A percentile compares a stretch with the other conserved stretches of the same genome.
Conservation (phyloP, 2,888 invertebrate species). For the Cheilosia grossa region DNA sequence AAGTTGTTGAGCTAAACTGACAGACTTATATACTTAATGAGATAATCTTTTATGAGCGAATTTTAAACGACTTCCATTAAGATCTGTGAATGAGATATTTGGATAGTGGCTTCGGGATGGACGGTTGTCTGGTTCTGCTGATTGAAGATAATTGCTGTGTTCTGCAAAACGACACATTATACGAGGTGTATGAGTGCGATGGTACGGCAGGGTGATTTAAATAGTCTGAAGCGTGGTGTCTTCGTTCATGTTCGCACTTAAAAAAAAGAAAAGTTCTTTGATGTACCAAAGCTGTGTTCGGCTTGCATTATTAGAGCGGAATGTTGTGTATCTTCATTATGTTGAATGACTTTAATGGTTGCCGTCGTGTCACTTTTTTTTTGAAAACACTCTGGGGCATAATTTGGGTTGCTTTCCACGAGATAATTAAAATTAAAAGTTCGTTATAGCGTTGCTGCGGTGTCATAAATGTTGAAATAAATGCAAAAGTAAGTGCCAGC, state of each 20-base stretch:
- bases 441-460: no score
- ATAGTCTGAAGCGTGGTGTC: no score
- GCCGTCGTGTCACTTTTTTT: background rate
- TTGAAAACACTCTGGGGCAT: no score
- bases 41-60: constrained; percentile 28
- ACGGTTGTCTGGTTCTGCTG: constrained; percentile 14
- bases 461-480: no score
- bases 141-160: constrained; percentile 38
- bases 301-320: background rate
- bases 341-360: constrained; percentile 6
- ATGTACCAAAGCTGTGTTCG: background rate
- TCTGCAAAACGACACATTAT: constrained; percentile 22
- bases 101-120: background rate
- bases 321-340: constrained; percentile 3
- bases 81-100: constrained; percentile 29
- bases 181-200: no score
- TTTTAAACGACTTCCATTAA: constrained; percentile 28
- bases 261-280: background rate
- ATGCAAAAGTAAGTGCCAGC: no score
- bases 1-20: constrained; percentile 3
- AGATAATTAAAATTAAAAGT: no score
- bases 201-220: no score
- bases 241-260: no score
- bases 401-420: no score
- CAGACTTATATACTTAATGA: constrained; percentile 17